These are phyloP conservation scores for Lycocerus yunnanus DNA, from an alignment of 2,888 invertebrate species.

Conservation along the genomic window DNA sequence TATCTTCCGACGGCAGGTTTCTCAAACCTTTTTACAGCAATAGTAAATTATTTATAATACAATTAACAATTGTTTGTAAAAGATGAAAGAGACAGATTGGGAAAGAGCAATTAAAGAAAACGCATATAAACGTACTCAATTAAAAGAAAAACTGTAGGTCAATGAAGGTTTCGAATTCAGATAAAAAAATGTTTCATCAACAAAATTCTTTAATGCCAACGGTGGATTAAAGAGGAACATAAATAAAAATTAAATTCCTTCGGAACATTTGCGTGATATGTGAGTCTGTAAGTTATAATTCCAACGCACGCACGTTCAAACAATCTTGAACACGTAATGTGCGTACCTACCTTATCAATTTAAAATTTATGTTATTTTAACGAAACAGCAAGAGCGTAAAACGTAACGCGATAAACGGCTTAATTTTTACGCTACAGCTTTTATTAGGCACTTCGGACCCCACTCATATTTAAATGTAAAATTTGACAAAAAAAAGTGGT, in stretches of 20 bases:
- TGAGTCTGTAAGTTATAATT: neutral
- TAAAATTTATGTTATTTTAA: neutral
- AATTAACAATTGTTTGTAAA: too few species aligned
- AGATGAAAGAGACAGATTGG: too few species aligned
- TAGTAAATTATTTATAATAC: too few species aligned
- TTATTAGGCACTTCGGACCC: neutral
- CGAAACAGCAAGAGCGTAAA: neutral
- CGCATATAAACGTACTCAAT: too few species aligned
- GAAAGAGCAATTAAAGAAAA: too few species aligned
- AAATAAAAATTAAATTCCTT: neutral
- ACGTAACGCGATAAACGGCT: neutral
- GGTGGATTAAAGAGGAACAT: neutral
- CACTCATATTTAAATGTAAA: neutral
- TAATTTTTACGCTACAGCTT: neutral
- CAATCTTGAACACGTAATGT: too few species aligned
- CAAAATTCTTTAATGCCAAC: too few species aligned
- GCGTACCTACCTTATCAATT: neutral
- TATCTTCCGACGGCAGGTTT: too few species aligned
- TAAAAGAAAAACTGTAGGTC: too few species aligned
- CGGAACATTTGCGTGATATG: neutral
- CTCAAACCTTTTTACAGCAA: too few species aligned
- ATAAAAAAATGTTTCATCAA: too few species aligned
- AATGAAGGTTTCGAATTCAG: too few species aligned
- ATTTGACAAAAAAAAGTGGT: neutral
- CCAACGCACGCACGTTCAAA: neutral